Base-by-base conservation (phyloP, 2,797 vertebrate species). In the Acomys russatus region DNA sequence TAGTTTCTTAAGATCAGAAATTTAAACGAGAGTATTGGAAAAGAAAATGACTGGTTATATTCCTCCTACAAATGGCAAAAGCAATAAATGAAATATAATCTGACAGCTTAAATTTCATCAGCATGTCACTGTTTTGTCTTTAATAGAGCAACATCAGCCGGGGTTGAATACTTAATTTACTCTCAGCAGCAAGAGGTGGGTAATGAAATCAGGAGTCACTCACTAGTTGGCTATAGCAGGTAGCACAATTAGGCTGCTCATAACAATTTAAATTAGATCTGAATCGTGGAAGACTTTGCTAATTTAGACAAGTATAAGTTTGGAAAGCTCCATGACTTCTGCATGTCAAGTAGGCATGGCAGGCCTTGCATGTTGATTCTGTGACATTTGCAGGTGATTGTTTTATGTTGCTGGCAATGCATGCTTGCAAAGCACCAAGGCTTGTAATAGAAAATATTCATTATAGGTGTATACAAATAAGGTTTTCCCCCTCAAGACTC, bases 111-210 rank as follows among this genome's bases (percentile, higher is more conserved):
- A 98, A 98, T 98, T 99, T 98, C 98, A 99, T 99, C 98, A 97
- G 97, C 97, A 95, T 98, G 97, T 98, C 98, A 98, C 95, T 96
- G 74, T 98, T 98, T 98, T 98, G 92, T 97, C 98, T 98, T 98
- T 99, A 98, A 99, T 98, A 98, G 97, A 98, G 97, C 97, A 98
- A 98, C 98, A 98, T 98, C 97, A 97, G 98, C 98, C 93, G 97
- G 96, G 98, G 97, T 97, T 97, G 96, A 98, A 93, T 96, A 93
- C 91, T 98, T 98, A 95, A 98, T 98, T 98, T 98, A 95, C 90
- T 96, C 93, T 96, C 98, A 97, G 98, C 98, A 98, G 94, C 98
- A 98, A 98, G 98, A 98, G 74, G 77, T 66, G 51, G 33, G 79
- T 97, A 97, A 98, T 96, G 95, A 97, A 97, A 98, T 91, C 63